Base-by-base conservation (phyloP, 2,797 vertebrate species). In the Apogon hyalosoma region DNA sequence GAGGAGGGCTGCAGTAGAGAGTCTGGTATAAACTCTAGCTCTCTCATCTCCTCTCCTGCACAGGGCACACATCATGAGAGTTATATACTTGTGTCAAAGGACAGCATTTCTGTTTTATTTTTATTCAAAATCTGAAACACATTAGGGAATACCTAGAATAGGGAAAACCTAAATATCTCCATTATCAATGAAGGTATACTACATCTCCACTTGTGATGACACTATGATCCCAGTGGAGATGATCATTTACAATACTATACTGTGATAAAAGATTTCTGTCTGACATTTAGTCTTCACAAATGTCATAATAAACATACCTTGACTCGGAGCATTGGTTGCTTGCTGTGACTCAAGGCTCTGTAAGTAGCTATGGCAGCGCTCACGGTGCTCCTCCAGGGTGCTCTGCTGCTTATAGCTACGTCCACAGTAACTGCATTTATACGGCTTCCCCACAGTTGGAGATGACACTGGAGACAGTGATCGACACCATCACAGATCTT, bases 381-480 rank as follows among this genome's bases (percentile, higher is more conserved):
- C 96, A 61, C 95, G 94, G 91, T 99, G 97, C 73, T 99, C 97
- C 68, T 98, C 96, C 82, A 99, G 84, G 62, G 97, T 97, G 84
- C 92, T 97, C 87, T 97, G 96, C 90, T 98, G 97, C 82, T 98
- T 98, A 92, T 98, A 98, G 94, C 96, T 98, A 53, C 97, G 96
- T 63, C 95, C 97, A 11, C 97, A 99, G 94, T 95, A 97, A 94
- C 94, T 97, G 92, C 97, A 99, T 90, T 98, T 99, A 88, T 95
- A 98, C 79, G 96, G 97, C 78, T 99, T 99, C 73, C 96, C 96
- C 19, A 97, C 95, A 0, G 95, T 95, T 48, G 95, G 96, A 76
- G 96, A 98, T 76, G 96, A 94, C 82, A 96, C 97, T 98, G 91
- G 40, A 90, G 88, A 14, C 41, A 1, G 10, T 36, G 18, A 46